These are phyloP conservation scores for Dendrophyllia cribrosa DNA, from an alignment of 64 coral and sea anemone species.

Conservation along the genomic window DNA sequence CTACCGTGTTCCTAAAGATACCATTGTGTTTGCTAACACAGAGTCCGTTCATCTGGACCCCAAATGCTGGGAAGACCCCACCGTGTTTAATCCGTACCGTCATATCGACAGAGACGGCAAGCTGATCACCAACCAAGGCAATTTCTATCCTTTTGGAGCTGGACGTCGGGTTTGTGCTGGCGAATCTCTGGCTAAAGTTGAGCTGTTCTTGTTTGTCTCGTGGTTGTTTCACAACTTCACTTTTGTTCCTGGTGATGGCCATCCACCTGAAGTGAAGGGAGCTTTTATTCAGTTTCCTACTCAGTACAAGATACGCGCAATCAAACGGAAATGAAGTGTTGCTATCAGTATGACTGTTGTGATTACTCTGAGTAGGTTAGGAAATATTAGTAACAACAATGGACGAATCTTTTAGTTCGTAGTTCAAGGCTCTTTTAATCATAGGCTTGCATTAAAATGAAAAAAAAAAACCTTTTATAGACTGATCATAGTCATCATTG, in stretches of 20 bases:
- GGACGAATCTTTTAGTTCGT: too few species aligned
- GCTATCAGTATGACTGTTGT: too few species aligned
- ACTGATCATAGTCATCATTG: too few species aligned
- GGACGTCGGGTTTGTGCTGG: neutral
- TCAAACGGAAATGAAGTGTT: neutral
- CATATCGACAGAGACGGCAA: neutral
- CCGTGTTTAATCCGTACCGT: neutral
- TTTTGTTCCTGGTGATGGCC: neutral
- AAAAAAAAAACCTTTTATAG: too few species aligned
- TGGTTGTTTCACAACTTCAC: neutral
- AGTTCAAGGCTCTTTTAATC: too few species aligned
- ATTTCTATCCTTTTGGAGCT: neutral
- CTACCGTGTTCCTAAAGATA: conserved; percentile 14
- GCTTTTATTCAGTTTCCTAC: neutral
- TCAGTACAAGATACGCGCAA: neutral
- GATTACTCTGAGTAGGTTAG: too few species aligned
- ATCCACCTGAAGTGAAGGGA: neutral
- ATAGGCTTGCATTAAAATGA: too few species aligned
- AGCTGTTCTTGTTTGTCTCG: neutral
- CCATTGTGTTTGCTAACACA: neutral
- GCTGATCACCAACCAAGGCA: neutral
- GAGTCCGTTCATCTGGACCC: neutral
- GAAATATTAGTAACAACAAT: too few species aligned
- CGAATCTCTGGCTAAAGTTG: neutral
- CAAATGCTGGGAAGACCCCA: conserved; percentile 13